Percentiles rank a stretch among this genome's conserved stretches.
These are phyloP conservation scores for Cyprinus carpio DNA, from an alignment of 2,113 vertebrate genomes.

Conservation along the genomic window DNA sequence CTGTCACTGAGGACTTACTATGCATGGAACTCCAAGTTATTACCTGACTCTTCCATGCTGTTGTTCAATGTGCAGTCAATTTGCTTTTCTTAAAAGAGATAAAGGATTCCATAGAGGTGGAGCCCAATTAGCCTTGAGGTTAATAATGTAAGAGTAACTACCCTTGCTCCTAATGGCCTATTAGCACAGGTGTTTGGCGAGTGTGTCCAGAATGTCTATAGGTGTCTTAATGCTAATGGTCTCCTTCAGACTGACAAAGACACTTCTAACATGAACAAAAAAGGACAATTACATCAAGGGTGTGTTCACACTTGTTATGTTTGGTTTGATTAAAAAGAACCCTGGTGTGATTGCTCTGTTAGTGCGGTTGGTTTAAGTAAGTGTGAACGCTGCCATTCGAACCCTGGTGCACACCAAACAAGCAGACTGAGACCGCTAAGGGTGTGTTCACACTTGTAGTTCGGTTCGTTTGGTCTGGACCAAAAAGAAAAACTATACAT, in stretches of 20 bases:
- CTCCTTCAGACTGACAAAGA: slow-evolving; percentile 6
- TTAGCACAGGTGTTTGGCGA: slow-evolving; percentile 68
- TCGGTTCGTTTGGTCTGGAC: too few relatives aligned
- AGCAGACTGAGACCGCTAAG: too few relatives aligned
- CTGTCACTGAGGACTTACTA: not conserved
- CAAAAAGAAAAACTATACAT: too few relatives aligned
- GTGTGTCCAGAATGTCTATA: slow-evolving; percentile 48
- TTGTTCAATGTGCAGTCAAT: slow-evolving; percentile 33
- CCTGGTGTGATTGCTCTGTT: too few relatives aligned
- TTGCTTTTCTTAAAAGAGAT: slow-evolving; percentile 65
- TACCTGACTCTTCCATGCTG: slow-evolving; percentile 19
- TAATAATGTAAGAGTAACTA: slow-evolving; percentile 71
- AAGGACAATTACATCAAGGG: too few relatives aligned
- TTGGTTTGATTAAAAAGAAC: too few relatives aligned
- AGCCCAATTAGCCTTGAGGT: slow-evolving; percentile 73
- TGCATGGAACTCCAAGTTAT: slow-evolving; percentile 28
- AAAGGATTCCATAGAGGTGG: slow-evolving; percentile 68
- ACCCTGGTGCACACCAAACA: too few relatives aligned
- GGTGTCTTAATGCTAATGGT: slow-evolving; percentile 6
- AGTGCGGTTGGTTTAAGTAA: too few relatives aligned
- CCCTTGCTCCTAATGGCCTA: slow-evolving; percentile 71
- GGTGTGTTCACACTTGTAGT: too few relatives aligned
- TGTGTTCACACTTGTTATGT: too few relatives aligned
- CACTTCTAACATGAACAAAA: too few relatives aligned
- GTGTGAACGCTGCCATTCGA: too few relatives aligned